Percentiles rank a stretch among this genome's conserved stretches.
phyloP scores from a whole-genome alignment of 2,113 vertebrate genomes.

The Neotoma lepida region DNA sequence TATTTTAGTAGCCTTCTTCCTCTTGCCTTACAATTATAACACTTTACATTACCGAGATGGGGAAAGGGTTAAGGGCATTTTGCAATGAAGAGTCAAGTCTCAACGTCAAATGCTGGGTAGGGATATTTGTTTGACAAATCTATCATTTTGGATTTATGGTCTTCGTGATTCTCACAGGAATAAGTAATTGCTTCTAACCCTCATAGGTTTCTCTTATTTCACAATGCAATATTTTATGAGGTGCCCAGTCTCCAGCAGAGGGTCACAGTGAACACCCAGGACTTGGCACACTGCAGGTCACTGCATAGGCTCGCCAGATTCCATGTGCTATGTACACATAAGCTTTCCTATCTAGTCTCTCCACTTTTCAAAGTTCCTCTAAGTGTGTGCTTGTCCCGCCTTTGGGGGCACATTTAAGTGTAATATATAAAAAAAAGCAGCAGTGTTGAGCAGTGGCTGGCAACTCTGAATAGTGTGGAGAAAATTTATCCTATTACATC shows the following conservation, averaged over 20 bases:
- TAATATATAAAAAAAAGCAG: conserved; percentile 51
- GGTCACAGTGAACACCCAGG: conserved; percentile 27
- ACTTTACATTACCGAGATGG: conserved; percentile 67
- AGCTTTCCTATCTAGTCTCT: conserved; percentile 43
- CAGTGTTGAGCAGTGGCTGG: conserved; percentile 56
- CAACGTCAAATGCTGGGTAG: conserved; percentile 66
- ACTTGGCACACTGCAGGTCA: conserved; percentile 43
- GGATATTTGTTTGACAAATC: conserved; percentile 80
- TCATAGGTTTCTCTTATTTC: conserved; percentile 60
- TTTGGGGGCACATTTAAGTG: conserved; percentile 14
- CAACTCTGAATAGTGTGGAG: conserved; percentile 67
- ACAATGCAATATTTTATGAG: conserved; percentile 39
- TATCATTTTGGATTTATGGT: conserved; percentile 75
- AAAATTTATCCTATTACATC: conserved; percentile 78
- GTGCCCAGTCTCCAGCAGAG: conserved; percentile 48
- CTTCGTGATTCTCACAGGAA: conserved; percentile 75
- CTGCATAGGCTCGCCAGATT: conserved; percentile 26
- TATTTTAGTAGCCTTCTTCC: conserved; percentile 55
- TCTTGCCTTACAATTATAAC: conserved; percentile 65
- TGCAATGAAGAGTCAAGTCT: conserved; percentile 73
- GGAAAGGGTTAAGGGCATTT: conserved; percentile 72
- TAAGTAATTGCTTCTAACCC: conserved; percentile 66
- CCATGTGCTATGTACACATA: neutral
- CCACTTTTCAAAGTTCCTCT: conserved; percentile 48
- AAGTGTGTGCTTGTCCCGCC: neutral